Base-by-base conservation (phyloP, 1,140 invertebrate species). In the Chrysopa pallens region DNA sequence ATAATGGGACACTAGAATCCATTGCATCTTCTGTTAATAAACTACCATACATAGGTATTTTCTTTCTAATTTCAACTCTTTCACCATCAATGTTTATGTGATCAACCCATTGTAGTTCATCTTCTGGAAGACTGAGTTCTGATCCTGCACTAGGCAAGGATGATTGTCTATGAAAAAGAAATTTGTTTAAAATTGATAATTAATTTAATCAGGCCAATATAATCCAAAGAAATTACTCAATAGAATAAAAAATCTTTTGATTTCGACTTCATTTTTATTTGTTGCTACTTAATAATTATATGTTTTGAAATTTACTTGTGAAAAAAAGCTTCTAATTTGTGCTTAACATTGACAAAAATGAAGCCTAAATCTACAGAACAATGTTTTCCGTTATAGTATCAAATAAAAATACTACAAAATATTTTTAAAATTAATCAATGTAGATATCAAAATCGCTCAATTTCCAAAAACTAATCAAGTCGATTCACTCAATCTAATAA, bases 101-200 rank as follows among this genome's bases (percentile, higher is more conserved):
- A 14, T 68, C 61, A 9, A 67, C 62, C 73, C 73, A 76, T 43
- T 76, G 70, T 8, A 72, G 48, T 39, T 73, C 70, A 36, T 68
- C 66, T 46, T 74, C 71, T 1, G 70, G 69, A 39, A 78, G 59
- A 57, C 75, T 76, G 9, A 76, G 57, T 41, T 81, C 78, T 1
- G 75, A 78, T 43, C 73, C 73, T 6, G 76, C 76, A 59, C 76
- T 80, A 1, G 78, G 78, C 14, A 81, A 50, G 4, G 78, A 80
- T 1, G 73, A 74, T 65, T 81, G 78, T 46, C 74, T 67, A 38
- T 28, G 46, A 46, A 44, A 4, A 45, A 40, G 14, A 40, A 5
- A 3, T 3, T 23, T 23, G 17, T 23, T 23, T 23, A 11, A 11
- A 12, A 4, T 35, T 12, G 11, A 3, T 12, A 35, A 12, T 2